Evolutionary conservation across 2,888 invertebrate genomes (phyloP).

Genomic region (Cantharis rustica): DNA sequence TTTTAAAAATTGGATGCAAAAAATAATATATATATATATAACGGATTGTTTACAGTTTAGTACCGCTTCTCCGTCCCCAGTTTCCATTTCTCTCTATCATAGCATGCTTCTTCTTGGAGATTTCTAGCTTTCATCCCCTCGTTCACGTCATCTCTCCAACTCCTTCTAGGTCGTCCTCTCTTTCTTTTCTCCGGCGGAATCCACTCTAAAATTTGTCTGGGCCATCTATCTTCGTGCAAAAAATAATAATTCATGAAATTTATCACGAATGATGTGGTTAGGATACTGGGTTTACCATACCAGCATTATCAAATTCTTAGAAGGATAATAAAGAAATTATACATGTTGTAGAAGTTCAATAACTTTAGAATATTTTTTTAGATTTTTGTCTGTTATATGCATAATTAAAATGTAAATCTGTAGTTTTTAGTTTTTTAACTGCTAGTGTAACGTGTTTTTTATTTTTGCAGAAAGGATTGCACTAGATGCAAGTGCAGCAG

Average conservation of each 20-base stretch:
- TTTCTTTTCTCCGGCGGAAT: no score
- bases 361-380: neutral
- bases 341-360: neutral
- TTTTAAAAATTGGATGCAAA: neutral
- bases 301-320: neutral
- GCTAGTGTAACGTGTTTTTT: neutral
- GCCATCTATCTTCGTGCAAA: no score
- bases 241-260: neutral
- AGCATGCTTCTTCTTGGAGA: no score
- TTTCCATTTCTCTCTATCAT: no score
- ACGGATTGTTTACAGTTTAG: no score
- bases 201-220: no score
- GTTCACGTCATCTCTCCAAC: no score
- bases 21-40: no score
- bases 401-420: neutral
- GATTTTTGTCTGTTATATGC: neutral
- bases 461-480: conserved; percentile 87
- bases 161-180: no score
- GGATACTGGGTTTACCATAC: neutral
- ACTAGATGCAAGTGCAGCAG: conserved; percentile 90
- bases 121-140: no score
- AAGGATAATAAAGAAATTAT: neutral
- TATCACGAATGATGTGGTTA: neutral
- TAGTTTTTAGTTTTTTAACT: neutral
- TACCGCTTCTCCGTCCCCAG: no score